A percentile compares a stretch with the other conserved stretches of the same genome.
Evolutionary conservation across 2,113 vertebrate species (phyloP).

Genomic region (Brachyhypopomus gauderio): DNA sequence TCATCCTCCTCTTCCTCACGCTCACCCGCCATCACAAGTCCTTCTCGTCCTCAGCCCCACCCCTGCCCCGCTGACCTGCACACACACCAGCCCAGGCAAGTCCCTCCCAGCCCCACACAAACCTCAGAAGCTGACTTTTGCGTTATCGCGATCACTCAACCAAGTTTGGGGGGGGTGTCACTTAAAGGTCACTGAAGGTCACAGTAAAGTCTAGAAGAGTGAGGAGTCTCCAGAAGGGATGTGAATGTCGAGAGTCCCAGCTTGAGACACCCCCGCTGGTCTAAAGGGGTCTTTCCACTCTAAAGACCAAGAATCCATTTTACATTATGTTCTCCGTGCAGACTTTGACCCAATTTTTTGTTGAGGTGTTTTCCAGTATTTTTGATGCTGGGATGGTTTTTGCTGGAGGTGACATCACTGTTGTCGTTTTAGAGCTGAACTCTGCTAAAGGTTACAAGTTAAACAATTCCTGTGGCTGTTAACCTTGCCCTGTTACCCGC

Average conservation of each 20-base stretch:
- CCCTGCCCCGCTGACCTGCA: constrained; percentile 90
- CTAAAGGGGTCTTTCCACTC: neutral
- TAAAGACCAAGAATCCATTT: too few species aligned
- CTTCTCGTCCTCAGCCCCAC: constrained; percentile 90
- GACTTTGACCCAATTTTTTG: neutral
- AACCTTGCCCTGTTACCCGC: too few species aligned
- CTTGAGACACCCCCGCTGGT: neutral
- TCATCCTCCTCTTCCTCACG: constrained; percentile 80
- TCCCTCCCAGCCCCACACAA: constrained; percentile 53
- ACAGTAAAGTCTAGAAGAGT: neutral
- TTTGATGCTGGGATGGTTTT: neutral
- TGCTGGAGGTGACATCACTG: too few species aligned
- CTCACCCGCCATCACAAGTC: constrained; percentile 87
- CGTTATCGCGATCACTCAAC: neutral
- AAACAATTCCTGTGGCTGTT: too few species aligned
- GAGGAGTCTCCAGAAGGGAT: neutral
- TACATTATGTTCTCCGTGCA: neutral
- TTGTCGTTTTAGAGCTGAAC: too few species aligned
- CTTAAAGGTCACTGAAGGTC: constrained; percentile 6
- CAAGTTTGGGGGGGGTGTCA: neutral
- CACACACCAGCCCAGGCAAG: constrained; percentile 90
- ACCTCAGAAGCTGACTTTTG: constrained; percentile 4
- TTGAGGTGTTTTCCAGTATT: neutral
- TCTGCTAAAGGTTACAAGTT: too few species aligned
- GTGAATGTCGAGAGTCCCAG: neutral